Evolutionary conservation across 2,888 invertebrate genomes (phyloP), one percentile per base, ranked within the genome.

Genomic region (Tholera decimalis): DNA sequence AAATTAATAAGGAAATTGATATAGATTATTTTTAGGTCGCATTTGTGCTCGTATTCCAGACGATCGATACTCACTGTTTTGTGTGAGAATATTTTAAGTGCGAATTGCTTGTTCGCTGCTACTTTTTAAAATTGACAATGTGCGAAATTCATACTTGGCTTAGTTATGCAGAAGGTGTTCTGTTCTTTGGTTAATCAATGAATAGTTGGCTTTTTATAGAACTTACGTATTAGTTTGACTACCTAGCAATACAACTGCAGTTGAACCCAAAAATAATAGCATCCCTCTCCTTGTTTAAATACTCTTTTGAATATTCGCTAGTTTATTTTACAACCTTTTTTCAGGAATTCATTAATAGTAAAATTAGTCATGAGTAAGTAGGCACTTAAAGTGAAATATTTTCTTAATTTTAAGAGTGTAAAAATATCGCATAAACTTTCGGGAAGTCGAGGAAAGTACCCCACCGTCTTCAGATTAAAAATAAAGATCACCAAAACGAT

Each of bases 1-100:
- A 93, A 95, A 95, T 94, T 95, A 95, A 95, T 95, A 94, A 95
- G 92, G 89, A 92, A 95, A 95, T 95, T 95, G 93, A 93, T 94
- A 94, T 92, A 92, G 92, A 92, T 92, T 91, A 88, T 91, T 92
- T 92, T 91, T 89, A 83, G 85, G 85, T 84, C 85, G 83, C 80
- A 83, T 83, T 84, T 83, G 78, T 82, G 79, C 77, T 74, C 79
- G 77, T 79, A 64, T 68, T 72, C 46, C n/a, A 58, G 58, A 35
- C 66, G 73, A 77, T 79, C 69, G 43, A 80, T 77, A 77, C 35
- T 77, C 66, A 74, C 74, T 66, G 62, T 64, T 73, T 59, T 54
- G 64, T 62, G 71, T 81, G 69, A 69, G 72, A 77, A 69, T 73
- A 74, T 68, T 70, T 71, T 59, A 59, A 65, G 37, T 67, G 67